Evolutionary conservation across 2,888 invertebrate species (phyloP).

Genomic region (Tipula helvola): DNA sequence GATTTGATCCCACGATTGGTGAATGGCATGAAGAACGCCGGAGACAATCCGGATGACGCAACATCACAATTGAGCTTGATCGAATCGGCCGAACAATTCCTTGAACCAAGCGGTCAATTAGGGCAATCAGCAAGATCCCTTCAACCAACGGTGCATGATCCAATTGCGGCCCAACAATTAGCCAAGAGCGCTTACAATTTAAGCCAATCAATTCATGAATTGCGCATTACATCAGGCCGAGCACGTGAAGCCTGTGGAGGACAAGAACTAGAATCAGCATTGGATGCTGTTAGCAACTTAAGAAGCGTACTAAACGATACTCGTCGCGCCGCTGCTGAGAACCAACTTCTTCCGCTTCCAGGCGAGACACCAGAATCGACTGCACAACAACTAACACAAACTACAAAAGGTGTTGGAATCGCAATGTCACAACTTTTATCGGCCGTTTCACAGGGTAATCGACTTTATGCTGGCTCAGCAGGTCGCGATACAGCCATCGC

Average conservation of each 20-base stretch:
- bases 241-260: slow-evolving; percentile 70
- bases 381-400: slow-evolving; percentile 36
- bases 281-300: slow-evolving; percentile 66
- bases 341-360: slow-evolving; percentile 66
- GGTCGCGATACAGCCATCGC: slow-evolving; percentile 69
- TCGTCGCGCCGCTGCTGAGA: slow-evolving; percentile 57
- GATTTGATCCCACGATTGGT: slow-evolving; percentile 72
- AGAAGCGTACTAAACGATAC: slow-evolving; percentile 74
- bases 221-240: slow-evolving; percentile 47
- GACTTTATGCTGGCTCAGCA: slow-evolving; percentile 66
- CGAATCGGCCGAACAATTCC: slow-evolving; percentile 69
- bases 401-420: slow-evolving; percentile 64
- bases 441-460: slow-evolving; percentile 70
- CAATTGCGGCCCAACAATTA: slow-evolving; percentile 61
- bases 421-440: slow-evolving; percentile 76
- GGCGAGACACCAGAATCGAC: slow-evolving; percentile 60
- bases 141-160: slow-evolving; percentile 70
- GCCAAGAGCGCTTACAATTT: slow-evolving; percentile 32
- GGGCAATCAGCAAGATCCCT: slow-evolving; percentile 67
- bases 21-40: slow-evolving; percentile 61
- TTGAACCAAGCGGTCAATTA: slow-evolving; percentile 60
- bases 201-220: slow-evolving; percentile 33
- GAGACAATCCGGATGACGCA: slow-evolving; percentile 55
- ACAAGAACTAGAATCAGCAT: slow-evolving; percentile 73
- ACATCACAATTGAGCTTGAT: slow-evolving; percentile 69